phyloP scores from a whole-genome alignment of 2,888 invertebrate species.

The Druceiella hillmani region DNA sequence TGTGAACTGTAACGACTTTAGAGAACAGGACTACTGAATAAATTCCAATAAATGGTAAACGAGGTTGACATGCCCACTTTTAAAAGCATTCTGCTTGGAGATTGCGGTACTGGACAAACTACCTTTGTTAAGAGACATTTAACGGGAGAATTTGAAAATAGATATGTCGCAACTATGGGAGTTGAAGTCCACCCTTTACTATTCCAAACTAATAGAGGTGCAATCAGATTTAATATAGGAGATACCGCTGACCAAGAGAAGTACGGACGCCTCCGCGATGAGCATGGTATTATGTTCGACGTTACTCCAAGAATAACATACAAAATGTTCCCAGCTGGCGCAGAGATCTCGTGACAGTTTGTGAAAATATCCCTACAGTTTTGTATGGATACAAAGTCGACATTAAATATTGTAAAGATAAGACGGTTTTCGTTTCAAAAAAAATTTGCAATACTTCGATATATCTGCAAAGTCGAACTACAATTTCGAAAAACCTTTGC shows the following conservation, averaged over 20 bases:
- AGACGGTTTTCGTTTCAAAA: slow-evolving; percentile 92
- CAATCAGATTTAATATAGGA: slow-evolving; percentile 92
- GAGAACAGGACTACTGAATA: no score
- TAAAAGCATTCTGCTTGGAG: slow-evolving; percentile 88
- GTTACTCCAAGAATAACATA: slow-evolving; percentile 93
- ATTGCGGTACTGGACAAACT: slow-evolving; percentile 94
- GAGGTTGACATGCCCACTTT: slow-evolving; percentile 75
- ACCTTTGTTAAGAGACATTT: slow-evolving; percentile 93
- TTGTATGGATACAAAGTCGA: slow-evolving; percentile 96
- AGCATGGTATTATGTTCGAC: slow-evolving; percentile 94
- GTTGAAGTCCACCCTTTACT: slow-evolving; percentile 92
- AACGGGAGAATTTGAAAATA: slow-evolving; percentile 95
- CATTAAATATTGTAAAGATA: slow-evolving; percentile 93
- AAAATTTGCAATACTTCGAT: slow-evolving; percentile 94
- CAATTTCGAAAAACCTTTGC: slow-evolving; percentile 95
- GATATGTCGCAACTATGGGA: slow-evolving; percentile 91
- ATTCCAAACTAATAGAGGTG: slow-evolving; percentile 88
- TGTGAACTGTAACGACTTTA: not conserved
- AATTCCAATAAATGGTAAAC: slow-evolving; percentile 48
- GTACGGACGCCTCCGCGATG: slow-evolving; percentile 90
- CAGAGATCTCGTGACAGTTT: slow-evolving; percentile 87
- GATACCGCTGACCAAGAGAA: slow-evolving; percentile 95
- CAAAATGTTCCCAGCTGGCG: slow-evolving; percentile 98
- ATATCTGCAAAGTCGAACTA: slow-evolving; percentile 96
- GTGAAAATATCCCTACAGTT: slow-evolving; percentile 94